Percentiles rank a stretch among this genome's conserved stretches.
Evolutionary conservation across 1,140 invertebrate species (phyloP).

Genomic region (Aethina tumida): DNA sequence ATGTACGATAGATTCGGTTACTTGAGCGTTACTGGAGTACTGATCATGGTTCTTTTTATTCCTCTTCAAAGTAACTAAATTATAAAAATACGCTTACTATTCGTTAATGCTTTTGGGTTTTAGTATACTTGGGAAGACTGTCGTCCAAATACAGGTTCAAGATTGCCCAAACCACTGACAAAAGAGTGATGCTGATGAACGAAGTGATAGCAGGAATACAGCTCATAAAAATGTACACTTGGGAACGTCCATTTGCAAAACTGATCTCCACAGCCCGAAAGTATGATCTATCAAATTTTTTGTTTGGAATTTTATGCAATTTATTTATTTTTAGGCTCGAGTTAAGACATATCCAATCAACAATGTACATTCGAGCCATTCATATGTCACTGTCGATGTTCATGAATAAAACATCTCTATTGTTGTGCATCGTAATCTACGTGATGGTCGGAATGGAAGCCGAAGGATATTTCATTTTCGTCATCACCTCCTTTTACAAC

Average conservation of each 20-base stretch:
- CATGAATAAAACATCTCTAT: neutral
- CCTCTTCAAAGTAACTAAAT: slow-evolving; percentile 62
- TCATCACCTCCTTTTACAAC: neutral
- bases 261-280: slow-evolving; percentile 23
- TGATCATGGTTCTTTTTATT: slow-evolving; percentile 67
- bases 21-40: slow-evolving; percentile 55
- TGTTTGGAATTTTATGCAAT: too few relatives aligned
- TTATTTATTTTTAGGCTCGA: too few relatives aligned
- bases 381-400: neutral
- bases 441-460: neutral
- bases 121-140: slow-evolving; percentile 19
- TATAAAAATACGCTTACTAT: neutral
- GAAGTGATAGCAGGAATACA: slow-evolving; percentile 60
- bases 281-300: too few relatives aligned
- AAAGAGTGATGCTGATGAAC: slow-evolving; percentile 50
- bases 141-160: slow-evolving; percentile 41
- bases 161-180: slow-evolving; percentile 45
- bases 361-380: neutral
- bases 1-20: too few relatives aligned
- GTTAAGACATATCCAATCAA: neutral
- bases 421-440: neutral
- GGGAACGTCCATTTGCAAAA: slow-evolving; percentile 55
- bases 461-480: slow-evolving; percentile 1
- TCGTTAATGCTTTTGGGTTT: slow-evolving; percentile 6
- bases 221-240: slow-evolving; percentile 79